phyloP scores from a whole-genome alignment of 2,888 invertebrate genomes.

The Papilio elwesi region DNA sequence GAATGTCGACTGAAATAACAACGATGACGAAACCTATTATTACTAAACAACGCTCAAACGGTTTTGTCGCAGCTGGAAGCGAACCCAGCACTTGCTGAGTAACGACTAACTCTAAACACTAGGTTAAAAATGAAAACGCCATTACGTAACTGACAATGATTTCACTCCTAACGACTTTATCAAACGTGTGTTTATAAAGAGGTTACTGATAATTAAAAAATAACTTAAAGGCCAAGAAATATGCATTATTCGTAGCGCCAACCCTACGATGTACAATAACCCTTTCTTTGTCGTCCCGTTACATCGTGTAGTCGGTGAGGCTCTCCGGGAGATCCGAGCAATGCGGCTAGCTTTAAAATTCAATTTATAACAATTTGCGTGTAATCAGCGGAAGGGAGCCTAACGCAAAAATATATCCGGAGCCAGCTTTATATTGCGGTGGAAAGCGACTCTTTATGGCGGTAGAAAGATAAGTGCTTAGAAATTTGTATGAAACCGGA shows the following conservation, averaged over 20 bases:
- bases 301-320: slow-evolving; percentile 57
- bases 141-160: too few relatives aligned
- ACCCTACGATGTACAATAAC: slow-evolving; percentile 69
- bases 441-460: slow-evolving; percentile 62
- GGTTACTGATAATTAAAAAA: too few relatives aligned
- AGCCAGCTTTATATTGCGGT: slow-evolving; percentile 61
- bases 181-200: too few relatives aligned
- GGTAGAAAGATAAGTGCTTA: slow-evolving; percentile 45
- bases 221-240: neutral
- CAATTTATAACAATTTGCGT: slow-evolving; percentile 83
- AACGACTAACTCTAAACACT: too few relatives aligned
- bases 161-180: too few relatives aligned
- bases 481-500: slow-evolving; percentile 31
- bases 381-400: slow-evolving; percentile 75
- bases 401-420: slow-evolving; percentile 75
- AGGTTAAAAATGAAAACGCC: too few relatives aligned
- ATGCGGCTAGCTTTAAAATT: slow-evolving; percentile 78
- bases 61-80: too few relatives aligned
- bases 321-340: slow-evolving; percentile 56
- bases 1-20: too few relatives aligned
- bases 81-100: too few relatives aligned
- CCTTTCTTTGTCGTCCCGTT: slow-evolving; percentile 60
- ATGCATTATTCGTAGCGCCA: slow-evolving; percentile 46
- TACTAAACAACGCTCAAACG: too few relatives aligned
- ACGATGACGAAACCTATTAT: too few relatives aligned